These are phyloP conservation scores for Drosophila nannoptera DNA, from an alignment of 1,140 invertebrate species.

Conservation along the genomic window DNA sequence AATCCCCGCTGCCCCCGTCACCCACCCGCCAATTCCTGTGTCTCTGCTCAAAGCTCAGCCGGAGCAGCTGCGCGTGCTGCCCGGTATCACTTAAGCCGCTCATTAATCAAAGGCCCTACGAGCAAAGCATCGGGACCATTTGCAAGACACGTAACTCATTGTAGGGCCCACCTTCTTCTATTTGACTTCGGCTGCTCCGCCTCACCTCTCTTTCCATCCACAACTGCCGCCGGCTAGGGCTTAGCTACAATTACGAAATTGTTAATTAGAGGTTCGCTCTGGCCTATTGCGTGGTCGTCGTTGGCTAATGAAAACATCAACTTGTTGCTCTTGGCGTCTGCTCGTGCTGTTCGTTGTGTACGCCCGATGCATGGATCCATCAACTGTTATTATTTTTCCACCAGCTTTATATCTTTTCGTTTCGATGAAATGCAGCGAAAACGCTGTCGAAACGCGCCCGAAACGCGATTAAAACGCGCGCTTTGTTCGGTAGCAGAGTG, in stretches of 20 bases:
- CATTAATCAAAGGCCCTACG: constrained; percentile 66
- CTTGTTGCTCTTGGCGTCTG: constrained; percentile 28
- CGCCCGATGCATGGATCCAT: constrained; percentile 12
- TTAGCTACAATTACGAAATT: constrained; percentile 68
- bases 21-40: too few species aligned
- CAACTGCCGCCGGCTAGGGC: constrained; percentile 34
- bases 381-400: constrained; percentile 11
- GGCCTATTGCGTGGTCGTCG: constrained; percentile 41
- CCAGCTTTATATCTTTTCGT: not conserved
- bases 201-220: not conserved
- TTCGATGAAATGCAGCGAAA: constrained; percentile 11
- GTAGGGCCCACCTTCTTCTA: constrained; percentile 23
- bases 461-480: constrained; percentile 29
- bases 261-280: constrained; percentile 61
- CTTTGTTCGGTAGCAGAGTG: not conserved
- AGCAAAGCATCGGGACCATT: constrained; percentile 59
- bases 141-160: constrained; percentile 49
- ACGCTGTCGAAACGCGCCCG: constrained; percentile 9
- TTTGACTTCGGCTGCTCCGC: not conserved
- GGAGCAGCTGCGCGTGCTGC: constrained; percentile 32
- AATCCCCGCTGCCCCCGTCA: too few species aligned
- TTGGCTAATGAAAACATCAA: constrained; percentile 65
- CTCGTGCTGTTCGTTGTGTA: constrained; percentile 15
- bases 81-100: constrained; percentile 72
- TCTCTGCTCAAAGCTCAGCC: constrained; percentile 43